Base-by-base conservation (phyloP, 2,888 invertebrate species). In the Linhomoeus sp. region DNA sequence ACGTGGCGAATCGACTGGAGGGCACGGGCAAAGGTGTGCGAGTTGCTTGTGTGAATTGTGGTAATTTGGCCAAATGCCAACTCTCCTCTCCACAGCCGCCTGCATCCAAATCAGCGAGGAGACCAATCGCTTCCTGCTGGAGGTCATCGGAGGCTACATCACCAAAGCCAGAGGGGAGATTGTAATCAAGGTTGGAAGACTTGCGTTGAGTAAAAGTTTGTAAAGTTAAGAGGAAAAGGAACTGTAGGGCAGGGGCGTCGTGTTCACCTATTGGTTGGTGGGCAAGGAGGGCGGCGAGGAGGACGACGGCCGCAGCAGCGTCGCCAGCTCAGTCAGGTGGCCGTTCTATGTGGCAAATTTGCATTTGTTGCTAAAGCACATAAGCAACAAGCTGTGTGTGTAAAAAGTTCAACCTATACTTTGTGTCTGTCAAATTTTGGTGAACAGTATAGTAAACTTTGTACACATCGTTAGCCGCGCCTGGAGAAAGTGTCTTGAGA, bases 71-170 rank as follows among this genome's bases (percentile, higher is more conserved):
- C 33, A 15, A 33, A 9, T 33, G 33, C 33, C 9, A 33, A 33
- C 33, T 33, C 12, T 33, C 12, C 33, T 33, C 33, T 9, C 15
- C 33, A 12, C 23, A 46, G 46, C 46, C 2, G 35, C 46, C 15
- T 42, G 42, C 24, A 22, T 46, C 17, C 46, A 46, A n/a, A 42
- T 46, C 19, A 46, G 46, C 43, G 46, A 46, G 25, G 42, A 46
- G 20, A 42, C 46, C 17, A 41, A 46, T 22, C 22, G 38, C 41
- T 46, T 22, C 20, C 41, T 46, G 37, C 42, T 37, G 7, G 41
- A 46, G 42, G 24, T 46, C 17, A 22, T 46, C 3, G 39, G 40
- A 2, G 48, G 48, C 3, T 48, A 38, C 29, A 19, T 45, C 2
- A 48, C 48, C 3, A 41, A 44, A 22, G n/a, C 48, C 2, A 20